Evolutionary conservation across 53 echinoderm and acorn worm genomes (phyloP).

Genomic region (Holothuria scabra): DNA sequence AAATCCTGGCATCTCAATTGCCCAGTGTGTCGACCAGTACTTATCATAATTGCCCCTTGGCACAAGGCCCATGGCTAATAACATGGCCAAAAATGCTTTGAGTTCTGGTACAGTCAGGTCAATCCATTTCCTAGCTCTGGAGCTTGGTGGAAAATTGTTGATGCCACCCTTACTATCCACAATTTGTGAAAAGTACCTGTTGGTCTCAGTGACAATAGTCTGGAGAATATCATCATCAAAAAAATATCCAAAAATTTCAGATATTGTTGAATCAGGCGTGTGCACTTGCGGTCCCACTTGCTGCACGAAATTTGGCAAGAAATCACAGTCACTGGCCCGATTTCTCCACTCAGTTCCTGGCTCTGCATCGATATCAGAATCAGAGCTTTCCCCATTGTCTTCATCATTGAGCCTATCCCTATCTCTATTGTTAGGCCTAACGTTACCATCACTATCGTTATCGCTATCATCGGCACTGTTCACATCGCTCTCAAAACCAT

Average conservation of each 20-base stretch:
- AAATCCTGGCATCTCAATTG: conserved; percentile 20
- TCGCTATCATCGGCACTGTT: conserved; percentile 8
- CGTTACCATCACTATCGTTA: background rate
- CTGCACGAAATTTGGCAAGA: background rate
- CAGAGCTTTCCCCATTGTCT: background rate
- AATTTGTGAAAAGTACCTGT: background rate
- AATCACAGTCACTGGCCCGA: background rate
- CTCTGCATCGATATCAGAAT: background rate
- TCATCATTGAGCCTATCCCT: background rate
- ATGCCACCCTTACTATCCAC: background rate
- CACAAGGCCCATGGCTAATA: background rate
- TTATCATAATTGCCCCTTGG: background rate
- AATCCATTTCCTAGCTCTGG: background rate
- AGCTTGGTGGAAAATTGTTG: conserved; percentile 5
- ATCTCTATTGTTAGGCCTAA: background rate
- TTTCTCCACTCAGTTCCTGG: background rate
- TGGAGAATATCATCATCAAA: background rate
- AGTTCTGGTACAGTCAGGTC: conserved; percentile 5
- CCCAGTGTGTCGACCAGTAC: conserved; percentile 10
- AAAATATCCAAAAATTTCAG: conserved; percentile 14
- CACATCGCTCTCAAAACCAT: conserved; percentile 20
- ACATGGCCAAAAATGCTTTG: conserved; percentile 19
- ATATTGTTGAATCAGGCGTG: background rate
- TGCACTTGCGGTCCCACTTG: background rate
- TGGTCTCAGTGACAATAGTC: conserved; percentile 8